Conservation (phyloP, 2,113 vertebrate genomes). For the Pollachius pollachius region DNA sequence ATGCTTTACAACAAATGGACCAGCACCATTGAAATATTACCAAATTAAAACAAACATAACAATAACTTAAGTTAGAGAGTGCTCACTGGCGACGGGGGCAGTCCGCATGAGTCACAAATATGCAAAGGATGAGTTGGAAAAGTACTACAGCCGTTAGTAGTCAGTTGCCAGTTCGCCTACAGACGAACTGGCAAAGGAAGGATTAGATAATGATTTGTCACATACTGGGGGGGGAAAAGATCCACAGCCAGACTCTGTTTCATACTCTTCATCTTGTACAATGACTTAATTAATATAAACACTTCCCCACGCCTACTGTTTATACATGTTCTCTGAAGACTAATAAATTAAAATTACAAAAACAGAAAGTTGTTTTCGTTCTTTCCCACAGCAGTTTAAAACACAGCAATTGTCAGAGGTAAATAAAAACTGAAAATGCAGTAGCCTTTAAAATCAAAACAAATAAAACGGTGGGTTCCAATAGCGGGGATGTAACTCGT, state of each 20-base stretch:
- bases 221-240: neutral
- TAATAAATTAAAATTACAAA: constrained; percentile 49
- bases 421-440: constrained; percentile 13
- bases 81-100: no score
- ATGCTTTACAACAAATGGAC: no score
- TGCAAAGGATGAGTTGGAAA: no score
- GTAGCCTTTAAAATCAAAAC: constrained; percentile 21
- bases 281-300: neutral
- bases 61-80: no score
- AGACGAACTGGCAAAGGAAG: no score
- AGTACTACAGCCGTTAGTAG: no score
- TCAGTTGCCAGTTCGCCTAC: no score
- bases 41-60: no score
- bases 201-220: no score
- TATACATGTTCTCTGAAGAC: constrained; percentile 35
- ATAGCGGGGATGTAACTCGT: constrained; percentile 2
- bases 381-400: constrained; percentile 54
- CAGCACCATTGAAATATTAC: no score
- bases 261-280: neutral
- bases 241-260: constrained; percentile 7
- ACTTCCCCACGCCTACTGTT: constrained; percentile 7
- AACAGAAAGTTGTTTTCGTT: constrained; percentile 27
- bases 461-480: constrained; percentile 8
- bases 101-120: no score
- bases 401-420: constrained; percentile 36